Base-by-base conservation (phyloP, 2,888 invertebrate genomes). In the Dinocampus coccinellae region DNA sequence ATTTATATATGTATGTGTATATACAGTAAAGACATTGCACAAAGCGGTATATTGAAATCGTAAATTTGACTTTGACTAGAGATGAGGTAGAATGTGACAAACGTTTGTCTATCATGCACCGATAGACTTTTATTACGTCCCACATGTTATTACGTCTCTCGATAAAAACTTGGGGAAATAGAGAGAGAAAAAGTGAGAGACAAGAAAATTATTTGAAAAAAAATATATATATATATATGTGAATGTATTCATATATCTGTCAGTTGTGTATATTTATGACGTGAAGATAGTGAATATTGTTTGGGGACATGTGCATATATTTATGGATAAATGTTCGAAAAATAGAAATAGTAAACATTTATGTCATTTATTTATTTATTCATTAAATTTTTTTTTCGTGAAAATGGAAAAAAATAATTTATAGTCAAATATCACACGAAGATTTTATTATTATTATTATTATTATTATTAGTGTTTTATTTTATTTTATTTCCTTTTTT, bases 31-130 rank as follows among this genome's bases (percentile, higher is more conserved):
- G 58, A 36, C 34, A 16, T 34, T 34, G 52, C 57, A n/a, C 33
- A 55, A 60, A 26, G 24, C 24, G 22, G 0, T 33, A 33, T 20
- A n/a, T 42, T 10, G 52, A 62, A 53, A 57, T 36, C 36, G 70
- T 64, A 34, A 53, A 53, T 52, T 57, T 66, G 33, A 58, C 42
- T 58, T 29, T 57, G 55, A 10, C 53, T 36, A 58, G 36, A 67
- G 11, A 34, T 55, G 42, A 39, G 20, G 26, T 24, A 68, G 22
- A 34, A 13, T 26, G 16, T 61, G 61, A 33, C 22, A 53, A 20
- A 16, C 36, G 47, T 34, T 58, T 58, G 34, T 58, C 55, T 58
- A 58, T 58, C 58, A 55, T 55, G 55, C 55, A 55, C n/a, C 58
- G 58, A 58, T 58, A 34, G 58, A 58, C 55, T 58, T 58, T 58